These are phyloP conservation scores for Lepilemur ruficaudatus DNA, from an alignment of 2,797 vertebrate species.

Conservation along the genomic window DNA sequence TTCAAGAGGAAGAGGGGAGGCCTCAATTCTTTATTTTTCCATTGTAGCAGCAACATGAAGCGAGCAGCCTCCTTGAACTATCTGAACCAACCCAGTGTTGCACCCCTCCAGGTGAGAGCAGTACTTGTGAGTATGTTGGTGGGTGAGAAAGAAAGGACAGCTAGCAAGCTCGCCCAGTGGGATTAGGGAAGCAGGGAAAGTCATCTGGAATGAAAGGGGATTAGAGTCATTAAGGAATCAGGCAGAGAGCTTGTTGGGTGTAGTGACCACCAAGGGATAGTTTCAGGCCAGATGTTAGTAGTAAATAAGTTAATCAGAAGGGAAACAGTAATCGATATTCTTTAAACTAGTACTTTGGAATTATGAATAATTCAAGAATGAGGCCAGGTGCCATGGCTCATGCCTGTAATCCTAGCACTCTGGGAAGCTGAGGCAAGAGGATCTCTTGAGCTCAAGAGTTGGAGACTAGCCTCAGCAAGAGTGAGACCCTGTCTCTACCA, in stretches of 20 bases:
- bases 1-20: not conserved
- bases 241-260: not conserved
- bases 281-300: slow-evolving; percentile 1
- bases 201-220: not conserved
- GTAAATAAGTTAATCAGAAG: slow-evolving; percentile 19
- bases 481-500: no score
- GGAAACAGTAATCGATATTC: not conserved
- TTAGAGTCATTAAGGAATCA: not conserved
- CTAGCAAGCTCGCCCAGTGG: not conserved
- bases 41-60: slow-evolving; percentile 93
- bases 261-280: not conserved
- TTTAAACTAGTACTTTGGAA: slow-evolving; percentile 37
- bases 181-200: not conserved
- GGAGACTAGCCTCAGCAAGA: no score
- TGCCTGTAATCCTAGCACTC: no score
- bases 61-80: slow-evolving; percentile 95
- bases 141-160: not conserved
- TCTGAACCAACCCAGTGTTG: slow-evolving; percentile 93
- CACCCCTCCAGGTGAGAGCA: slow-evolving; percentile 90
- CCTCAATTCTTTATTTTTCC: slow-evolving; percentile 31
- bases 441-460: no score
- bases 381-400: not conserved
- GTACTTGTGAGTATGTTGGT: not conserved
- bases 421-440: no score
- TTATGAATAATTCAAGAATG: slow-evolving; percentile 11